Evolutionary conservation across 2,888 invertebrate species (phyloP).

Genomic region (Yponomeuta plumbellus): DNA sequence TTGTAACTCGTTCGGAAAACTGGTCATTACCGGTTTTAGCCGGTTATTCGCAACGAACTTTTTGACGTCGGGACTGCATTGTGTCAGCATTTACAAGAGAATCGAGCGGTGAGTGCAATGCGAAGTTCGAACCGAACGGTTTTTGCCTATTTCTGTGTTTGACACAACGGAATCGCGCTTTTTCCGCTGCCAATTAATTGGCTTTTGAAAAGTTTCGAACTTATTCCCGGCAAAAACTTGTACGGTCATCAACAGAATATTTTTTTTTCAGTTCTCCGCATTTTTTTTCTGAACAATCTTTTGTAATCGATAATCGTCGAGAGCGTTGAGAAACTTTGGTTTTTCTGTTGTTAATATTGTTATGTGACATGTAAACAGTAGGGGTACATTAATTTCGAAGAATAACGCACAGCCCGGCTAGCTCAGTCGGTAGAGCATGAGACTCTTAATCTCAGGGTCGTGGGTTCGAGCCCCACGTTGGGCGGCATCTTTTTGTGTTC

Average conservation of each 20-base stretch:
- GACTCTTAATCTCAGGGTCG: constrained; percentile 79
- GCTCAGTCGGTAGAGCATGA: constrained; percentile 76
- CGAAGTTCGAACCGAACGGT: background rate
- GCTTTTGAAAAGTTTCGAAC: background rate
- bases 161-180: background rate
- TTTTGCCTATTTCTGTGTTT: background rate
- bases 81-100: background rate
- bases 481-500: too few species aligned
- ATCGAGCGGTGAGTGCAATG: background rate
- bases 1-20: constrained; percentile 23
- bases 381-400: too few species aligned
- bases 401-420: constrained; percentile 71
- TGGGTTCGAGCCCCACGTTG: constrained; percentile 79
- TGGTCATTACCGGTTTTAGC: background rate
- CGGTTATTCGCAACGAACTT: background rate
- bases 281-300: too few species aligned
- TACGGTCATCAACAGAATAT: too few species aligned
- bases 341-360: too few species aligned
- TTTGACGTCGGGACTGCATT: background rate
- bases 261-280: too few species aligned
- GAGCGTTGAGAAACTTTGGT: too few species aligned
- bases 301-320: too few species aligned
- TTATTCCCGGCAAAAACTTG: too few species aligned
- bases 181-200: background rate
- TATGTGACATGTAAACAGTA: too few species aligned